Conservation (phyloP, 1,140 invertebrate genomes). For the Leptestheria dahalacensis region DNA sequence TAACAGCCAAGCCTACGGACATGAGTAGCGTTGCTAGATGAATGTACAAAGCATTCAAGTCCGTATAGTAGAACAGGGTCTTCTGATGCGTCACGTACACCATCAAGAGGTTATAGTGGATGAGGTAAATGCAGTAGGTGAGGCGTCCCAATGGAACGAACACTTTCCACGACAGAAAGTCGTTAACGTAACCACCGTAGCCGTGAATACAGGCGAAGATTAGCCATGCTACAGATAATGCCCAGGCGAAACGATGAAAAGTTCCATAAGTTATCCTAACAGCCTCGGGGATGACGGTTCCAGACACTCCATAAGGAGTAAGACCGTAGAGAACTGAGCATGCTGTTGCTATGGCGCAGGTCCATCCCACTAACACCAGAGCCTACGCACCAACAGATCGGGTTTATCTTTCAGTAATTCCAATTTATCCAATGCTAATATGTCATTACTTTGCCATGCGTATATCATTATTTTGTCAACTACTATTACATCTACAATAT, state of each 20-base stretch:
- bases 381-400: constrained; percentile 27
- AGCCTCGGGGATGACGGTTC: constrained; percentile 43
- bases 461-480: too few species aligned
- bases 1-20: constrained; percentile 6
- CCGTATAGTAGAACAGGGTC: constrained; percentile 45
- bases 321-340: constrained; percentile 6
- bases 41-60: constrained; percentile 7
- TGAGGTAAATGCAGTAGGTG: constrained; percentile 77
- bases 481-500: too few species aligned
- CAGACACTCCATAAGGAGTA: background rate
- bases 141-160: constrained; percentile 68
- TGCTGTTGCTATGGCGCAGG: constrained; percentile 20
- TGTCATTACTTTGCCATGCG: too few species aligned
- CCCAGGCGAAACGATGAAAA: constrained; percentile 29
- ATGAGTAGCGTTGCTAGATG: constrained; percentile 12
- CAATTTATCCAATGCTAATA: too few species aligned
- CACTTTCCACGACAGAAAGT: constrained; percentile 56
- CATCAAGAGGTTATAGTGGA: constrained; percentile 71
- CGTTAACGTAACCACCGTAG: constrained; percentile 40
- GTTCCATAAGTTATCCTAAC: constrained; percentile 27
- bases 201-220: constrained; percentile 33
- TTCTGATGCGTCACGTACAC: constrained; percentile 56
- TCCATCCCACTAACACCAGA: constrained; percentile 21
- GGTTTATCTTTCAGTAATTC: too few species aligned
- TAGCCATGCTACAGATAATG: constrained; percentile 32